Evolutionary conservation across 1,140 invertebrate species (phyloP), one percentile per base, ranked within the genome.

Genomic region (Zaprionus gabonicus): DNA sequence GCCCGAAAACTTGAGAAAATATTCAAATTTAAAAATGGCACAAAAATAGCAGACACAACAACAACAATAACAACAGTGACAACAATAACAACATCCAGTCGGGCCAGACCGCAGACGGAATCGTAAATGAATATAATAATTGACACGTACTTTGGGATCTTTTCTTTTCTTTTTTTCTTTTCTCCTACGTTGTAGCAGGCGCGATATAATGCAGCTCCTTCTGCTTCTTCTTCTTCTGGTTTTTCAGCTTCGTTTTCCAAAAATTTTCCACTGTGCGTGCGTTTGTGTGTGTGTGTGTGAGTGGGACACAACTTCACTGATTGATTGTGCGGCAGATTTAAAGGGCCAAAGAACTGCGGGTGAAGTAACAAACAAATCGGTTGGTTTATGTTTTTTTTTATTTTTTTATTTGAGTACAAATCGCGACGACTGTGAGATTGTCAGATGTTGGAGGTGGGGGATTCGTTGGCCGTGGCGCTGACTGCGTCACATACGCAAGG

Each of bases 101-200:
- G 20, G 46, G 46, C 38, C 67, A 55, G 28, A 62, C 67, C 59
- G 25, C 34, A 63, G 41, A 56, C 51, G 25, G 53, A 71, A 36
- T 66, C 70, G 60, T 71, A 71, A 71, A 62, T 78, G 70, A 71
- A 83, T 83, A 80, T 81, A 63, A 83, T 88, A 75, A 75, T 75
- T 87, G 83, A 84, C 83, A 87, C 83, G 83, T 87, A 88, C 83
- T 88, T 87, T 63, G 72, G 70, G 77, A 70, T 71, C 53, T 87
- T 71, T 76, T 70, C 17, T 67, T 67, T 31, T 10, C 9, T 31
- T 31, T 31, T 34, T 34, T 34, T 23, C 23, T 23, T 23, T 23
- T 23, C 23, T 23, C 23, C 76, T 72, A 51, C 56, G 44, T 7
- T 46, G n/a, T n/a, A 46, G 41, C 41, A 44, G 41, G 41, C 41